phyloP scores from a whole-genome alignment of 2,113 vertebrate species.

The Grus americana region DNA sequence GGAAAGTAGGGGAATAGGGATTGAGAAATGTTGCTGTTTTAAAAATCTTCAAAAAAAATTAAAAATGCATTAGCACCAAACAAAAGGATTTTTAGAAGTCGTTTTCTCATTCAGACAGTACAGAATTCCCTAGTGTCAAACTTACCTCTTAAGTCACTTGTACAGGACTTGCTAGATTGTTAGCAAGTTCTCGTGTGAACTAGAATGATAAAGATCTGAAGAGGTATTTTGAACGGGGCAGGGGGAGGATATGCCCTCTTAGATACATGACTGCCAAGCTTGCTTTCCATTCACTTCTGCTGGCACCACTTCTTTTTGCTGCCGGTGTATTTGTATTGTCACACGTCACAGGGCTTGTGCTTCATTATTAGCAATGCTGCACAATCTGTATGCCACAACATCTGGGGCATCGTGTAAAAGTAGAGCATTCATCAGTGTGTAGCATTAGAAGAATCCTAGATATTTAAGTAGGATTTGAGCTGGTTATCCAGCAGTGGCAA shows the following conservation, averaged over 20 bases:
- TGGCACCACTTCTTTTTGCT: neutral
- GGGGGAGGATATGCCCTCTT: neutral
- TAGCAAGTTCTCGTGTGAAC: neutral
- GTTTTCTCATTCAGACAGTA: neutral
- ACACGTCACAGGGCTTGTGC: conserved; percentile 38
- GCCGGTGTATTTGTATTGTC: neutral
- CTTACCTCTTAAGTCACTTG: neutral
- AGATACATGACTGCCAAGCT: neutral
- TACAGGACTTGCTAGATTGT: neutral
- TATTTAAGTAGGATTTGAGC: conserved; percentile 69
- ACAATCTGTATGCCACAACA: conserved; percentile 45
- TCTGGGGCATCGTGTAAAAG: conserved; percentile 49
- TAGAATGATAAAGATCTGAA: neutral
- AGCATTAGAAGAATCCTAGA: conserved; percentile 55
- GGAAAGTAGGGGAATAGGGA: neutral
- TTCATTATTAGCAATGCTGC: conserved; percentile 40
- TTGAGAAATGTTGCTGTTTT: neutral
- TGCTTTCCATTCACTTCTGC: neutral
- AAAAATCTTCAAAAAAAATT: neutral
- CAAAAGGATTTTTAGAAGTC: neutral
- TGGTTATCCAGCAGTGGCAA: conserved; percentile 16
- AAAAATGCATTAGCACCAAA: neutral
- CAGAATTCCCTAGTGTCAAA: neutral
- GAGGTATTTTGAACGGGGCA: neutral
- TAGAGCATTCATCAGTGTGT: neutral